Base-by-base conservation (phyloP, 2,797 vertebrate species). In the Chelon auratus region DNA sequence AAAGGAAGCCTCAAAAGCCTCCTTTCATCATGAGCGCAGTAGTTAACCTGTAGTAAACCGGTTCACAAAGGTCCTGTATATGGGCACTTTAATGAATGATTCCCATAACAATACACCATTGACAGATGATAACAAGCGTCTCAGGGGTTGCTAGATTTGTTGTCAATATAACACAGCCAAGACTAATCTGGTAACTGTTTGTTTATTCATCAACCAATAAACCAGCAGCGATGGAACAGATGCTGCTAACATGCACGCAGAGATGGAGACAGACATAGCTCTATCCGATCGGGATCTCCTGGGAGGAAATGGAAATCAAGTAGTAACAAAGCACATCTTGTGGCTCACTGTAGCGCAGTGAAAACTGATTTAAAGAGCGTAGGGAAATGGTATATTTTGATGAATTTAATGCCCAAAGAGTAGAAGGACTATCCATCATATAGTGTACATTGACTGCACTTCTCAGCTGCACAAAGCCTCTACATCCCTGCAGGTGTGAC, bases 161-260 rank as follows among this genome's bases (percentile, higher is more conserved):
- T 75, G 71, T 60, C 33, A 14, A 72, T 68, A 85, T 71, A 22
- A 56, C 65, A 74, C 45, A 70, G 72, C 68, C 77, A 62, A 72
- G 71, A 76, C 53, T 78, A 81, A 81, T 82, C 75, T 76, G 73
- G 55, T 59, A 61, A 80, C 52, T 75, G 75, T 85, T 82, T 85
- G 83, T 80, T 84, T 78, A 74, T 62, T 71, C 72, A 78, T 85
- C 62, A 73, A 65, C 72, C 65, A 76, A 63, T 78, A 85, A 84
- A 67, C 51, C 72, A 42, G 61, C 62, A 68, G 66, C 76, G 76
- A 81, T 52, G 58, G 73, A 86, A 77, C 80, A 86, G 83, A 88
- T 90, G 83, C 75, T 68, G 61, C 61, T 10, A 56, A 62, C 69
- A 52, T 75, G 68, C 53, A 66, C 47, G 43, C 54, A 56, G 71